Evolutionary conservation across 2,888 invertebrate genomes (phyloP).

Genomic region (Trisateles emortualis): DNA sequence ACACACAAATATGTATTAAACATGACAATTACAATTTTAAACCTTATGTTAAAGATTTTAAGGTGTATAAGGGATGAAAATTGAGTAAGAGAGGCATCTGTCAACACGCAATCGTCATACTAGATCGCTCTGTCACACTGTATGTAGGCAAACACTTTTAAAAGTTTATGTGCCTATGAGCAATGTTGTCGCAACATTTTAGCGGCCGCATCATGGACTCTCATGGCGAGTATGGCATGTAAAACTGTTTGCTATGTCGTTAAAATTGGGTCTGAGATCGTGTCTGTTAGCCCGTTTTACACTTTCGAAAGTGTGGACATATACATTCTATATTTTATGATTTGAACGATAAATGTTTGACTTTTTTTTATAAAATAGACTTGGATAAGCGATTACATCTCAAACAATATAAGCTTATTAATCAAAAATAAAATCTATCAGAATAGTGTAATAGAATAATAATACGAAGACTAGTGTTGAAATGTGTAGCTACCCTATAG

Average conservation of each 20-base stretch:
- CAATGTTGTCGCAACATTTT: constrained; percentile 81
- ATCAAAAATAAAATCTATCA: too few relatives aligned
- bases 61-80: constrained; percentile 25
- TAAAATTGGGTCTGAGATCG: constrained; percentile 72
- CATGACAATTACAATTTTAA: constrained; percentile 37
- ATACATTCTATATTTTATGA: constrained; percentile 46
- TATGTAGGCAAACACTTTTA: constrained; percentile 82
- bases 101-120: constrained; percentile 75
- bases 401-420: too few relatives aligned
- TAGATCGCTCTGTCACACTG: constrained; percentile 79
- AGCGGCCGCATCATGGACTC: constrained; percentile 80
- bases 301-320: constrained; percentile 69
- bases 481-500: too few relatives aligned
- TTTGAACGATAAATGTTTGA: constrained; percentile 24
- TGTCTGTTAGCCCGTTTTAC: constrained; percentile 64
- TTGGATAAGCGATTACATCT: too few relatives aligned
- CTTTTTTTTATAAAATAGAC: constrained; percentile 13
- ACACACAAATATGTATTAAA: constrained; percentile 42
- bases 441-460: too few relatives aligned
- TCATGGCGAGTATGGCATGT: constrained; percentile 63
- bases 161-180: constrained; percentile 81
- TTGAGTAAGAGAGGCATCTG: constrained; percentile 50
- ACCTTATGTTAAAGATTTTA: constrained; percentile 45
- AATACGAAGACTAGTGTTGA: too few relatives aligned
- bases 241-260: constrained; percentile 67